These are phyloP conservation scores for Coptotermes formosanus DNA, from an alignment of 1,140 invertebrate species.

Conservation along the genomic window DNA sequence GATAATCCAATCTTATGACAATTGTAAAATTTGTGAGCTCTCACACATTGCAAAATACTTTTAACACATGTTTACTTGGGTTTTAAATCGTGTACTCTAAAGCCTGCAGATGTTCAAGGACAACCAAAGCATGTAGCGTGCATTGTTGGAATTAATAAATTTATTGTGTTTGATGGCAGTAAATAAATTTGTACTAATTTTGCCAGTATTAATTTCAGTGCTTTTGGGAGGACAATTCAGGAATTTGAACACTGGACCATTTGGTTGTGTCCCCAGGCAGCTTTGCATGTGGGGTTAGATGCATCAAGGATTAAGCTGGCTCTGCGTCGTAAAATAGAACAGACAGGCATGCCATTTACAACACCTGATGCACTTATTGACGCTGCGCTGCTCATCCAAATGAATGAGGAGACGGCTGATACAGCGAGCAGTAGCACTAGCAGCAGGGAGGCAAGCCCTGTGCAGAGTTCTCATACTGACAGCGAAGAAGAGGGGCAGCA, in stretches of 20 bases:
- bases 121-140: too few relatives aligned
- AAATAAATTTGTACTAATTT: not conserved
- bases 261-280: slow-evolving; percentile 48
- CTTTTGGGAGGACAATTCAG: too few relatives aligned
- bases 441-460: not conserved
- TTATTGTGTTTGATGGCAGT: too few relatives aligned
- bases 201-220: not conserved
- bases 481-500: not conserved
- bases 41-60: too few relatives aligned
- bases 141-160: too few relatives aligned
- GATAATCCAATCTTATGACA: too few relatives aligned
- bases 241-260: slow-evolving; percentile 13
- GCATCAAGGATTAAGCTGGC: slow-evolving; percentile 64
- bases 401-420: not conserved
- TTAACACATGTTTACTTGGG: too few relatives aligned
- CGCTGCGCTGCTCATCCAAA: not conserved
- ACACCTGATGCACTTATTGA: slow-evolving; percentile 54
- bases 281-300: slow-evolving; percentile 67
- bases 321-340: slow-evolving; percentile 56
- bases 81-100: too few relatives aligned
- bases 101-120: too few relatives aligned
- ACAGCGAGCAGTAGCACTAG: not conserved
- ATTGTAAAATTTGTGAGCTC: too few relatives aligned
- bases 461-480: not conserved
- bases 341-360: slow-evolving; percentile 57